phyloP scores from a whole-genome alignment of 2,888 invertebrate genomes.

The Lathronympha strigana region DNA sequence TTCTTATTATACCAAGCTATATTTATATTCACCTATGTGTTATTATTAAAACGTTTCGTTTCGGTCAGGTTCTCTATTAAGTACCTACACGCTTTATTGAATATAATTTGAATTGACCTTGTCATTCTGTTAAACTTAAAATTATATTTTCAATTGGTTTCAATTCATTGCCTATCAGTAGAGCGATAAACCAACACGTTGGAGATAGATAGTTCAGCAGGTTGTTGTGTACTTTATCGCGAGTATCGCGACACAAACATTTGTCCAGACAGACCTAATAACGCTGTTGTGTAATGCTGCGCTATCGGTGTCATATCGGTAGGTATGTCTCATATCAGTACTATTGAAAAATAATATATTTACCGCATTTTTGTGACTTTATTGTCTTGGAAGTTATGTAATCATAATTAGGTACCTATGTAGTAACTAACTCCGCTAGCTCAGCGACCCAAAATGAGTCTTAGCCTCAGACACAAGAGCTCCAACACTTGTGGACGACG shows the following conservation, averaged over 20 bases:
- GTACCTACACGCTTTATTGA: too few species aligned
- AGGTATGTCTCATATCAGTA: slow-evolving; percentile 49
- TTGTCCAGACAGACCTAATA: slow-evolving; percentile 70
- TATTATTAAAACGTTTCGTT: too few species aligned
- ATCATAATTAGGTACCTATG: not conserved
- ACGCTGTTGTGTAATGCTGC: slow-evolving; percentile 58
- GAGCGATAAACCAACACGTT: slow-evolving; percentile 18
- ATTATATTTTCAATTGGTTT: slow-evolving; percentile 1
- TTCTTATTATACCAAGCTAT: too few species aligned
- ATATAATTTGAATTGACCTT: too few species aligned
- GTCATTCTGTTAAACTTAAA: too few species aligned
- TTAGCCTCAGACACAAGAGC: too few species aligned
- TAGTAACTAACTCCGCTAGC: not conserved
- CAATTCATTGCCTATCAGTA: slow-evolving; percentile 15
- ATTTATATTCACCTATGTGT: too few species aligned
- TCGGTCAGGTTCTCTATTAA: too few species aligned
- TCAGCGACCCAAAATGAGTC: too few species aligned
- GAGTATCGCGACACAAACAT: slow-evolving; percentile 65
- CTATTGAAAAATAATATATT: not conserved
- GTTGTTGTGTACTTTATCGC: slow-evolving; percentile 36
- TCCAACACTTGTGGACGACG: too few species aligned
- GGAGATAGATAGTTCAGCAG: slow-evolving; percentile 34
- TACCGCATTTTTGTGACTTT: slow-evolving; percentile 9
- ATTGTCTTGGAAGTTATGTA: slow-evolving; percentile 9
- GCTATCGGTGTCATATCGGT: slow-evolving; percentile 63